Conservation (phyloP, 2,113 vertebrate species). For the Gasterosteus aculeatus region DNA sequence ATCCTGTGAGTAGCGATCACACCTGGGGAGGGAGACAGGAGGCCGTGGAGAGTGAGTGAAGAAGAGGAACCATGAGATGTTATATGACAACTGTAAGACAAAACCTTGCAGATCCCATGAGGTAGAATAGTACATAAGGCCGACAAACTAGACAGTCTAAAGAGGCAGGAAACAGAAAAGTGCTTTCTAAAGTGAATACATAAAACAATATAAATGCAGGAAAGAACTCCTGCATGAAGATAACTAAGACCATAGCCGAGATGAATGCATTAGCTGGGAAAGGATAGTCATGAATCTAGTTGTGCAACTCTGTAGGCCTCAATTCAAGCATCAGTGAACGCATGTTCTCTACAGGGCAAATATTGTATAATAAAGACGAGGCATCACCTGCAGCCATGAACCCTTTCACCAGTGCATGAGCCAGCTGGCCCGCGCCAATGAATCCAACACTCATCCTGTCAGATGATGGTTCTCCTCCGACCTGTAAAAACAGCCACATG, state of each 20-base stretch:
- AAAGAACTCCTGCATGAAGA: not conserved
- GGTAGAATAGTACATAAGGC: not conserved
- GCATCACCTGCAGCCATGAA: conserved; percentile 88
- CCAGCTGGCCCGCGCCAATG: conserved; percentile 92
- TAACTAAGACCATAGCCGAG: too few relatives aligned
- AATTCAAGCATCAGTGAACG: not conserved
- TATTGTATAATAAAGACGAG: not conserved
- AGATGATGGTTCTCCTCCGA: conserved; percentile 42
- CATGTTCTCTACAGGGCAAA: not conserved
- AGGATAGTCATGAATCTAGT: not conserved
- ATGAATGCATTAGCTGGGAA: not conserved
- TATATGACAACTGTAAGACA: not conserved
- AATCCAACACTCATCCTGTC: conserved; percentile 91
- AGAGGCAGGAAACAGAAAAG: not conserved
- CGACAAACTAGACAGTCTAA: not conserved
- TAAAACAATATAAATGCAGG: not conserved
- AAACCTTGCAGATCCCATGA: not conserved
- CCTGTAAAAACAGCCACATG: conserved; percentile 28
- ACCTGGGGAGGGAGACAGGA: conserved; percentile 76
- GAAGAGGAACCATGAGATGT: not conserved
- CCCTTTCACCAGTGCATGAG: conserved; percentile 88
- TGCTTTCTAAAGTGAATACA: not conserved
- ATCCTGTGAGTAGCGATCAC: conserved; percentile 90
- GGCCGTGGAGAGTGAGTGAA: not conserved
- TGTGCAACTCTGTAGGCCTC: not conserved